Evolutionary conservation across 2,797 vertebrate genomes (phyloP), one percentile per base, ranked within the genome.

Genomic region (Enteromius anoplus): DNA sequence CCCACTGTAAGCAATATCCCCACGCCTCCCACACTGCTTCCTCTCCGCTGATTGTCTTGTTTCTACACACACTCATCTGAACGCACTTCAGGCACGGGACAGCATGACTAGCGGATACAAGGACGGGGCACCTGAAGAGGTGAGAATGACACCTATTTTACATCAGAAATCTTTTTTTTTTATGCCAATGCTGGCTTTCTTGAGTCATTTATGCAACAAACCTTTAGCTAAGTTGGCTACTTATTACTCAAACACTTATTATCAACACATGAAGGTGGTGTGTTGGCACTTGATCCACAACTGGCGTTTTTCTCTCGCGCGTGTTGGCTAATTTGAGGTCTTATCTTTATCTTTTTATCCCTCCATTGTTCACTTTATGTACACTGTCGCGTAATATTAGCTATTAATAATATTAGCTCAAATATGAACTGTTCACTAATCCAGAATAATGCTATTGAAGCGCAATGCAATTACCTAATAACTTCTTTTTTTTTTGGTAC

Each of bases 21-120:
- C 91, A 91, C 95, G 90, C 95, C 95, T 92, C 93, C 90, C 88
- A 86, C 91, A 86, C 86, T 84, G 92, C 94, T 95, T 93, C 91
- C 94, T 92, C 87, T 82, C 86, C 78, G 85, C 75, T 82, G 86
- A 94, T 86, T 93, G 88, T 89, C 91, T 90, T 85, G 88, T 89
- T 78, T 85, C 87, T 83, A 78, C 88, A 78, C 88, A 88, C 86
- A 88, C 86, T 80, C 85, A 86, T 92, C 91, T 83, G 91, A 88
- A 86, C 91, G 85, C 89, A 91, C 85, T 72, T 88, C 90, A 89
- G 86, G 83, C 88, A 83, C 89, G 11, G 87, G 91, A 80, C 95
- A 96, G 93, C 93, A 99, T 99, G 98, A 98, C 97, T 89, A 96
- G 96, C 88, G 97, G 95, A 89, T 91, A 88, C 91, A 97, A 96